A percentile compares a stretch with the other conserved stretches of the same genome.
Evolutionary conservation across 2,888 invertebrate genomes (phyloP).

Genomic region (Caenorhabditis panamensis): DNA sequence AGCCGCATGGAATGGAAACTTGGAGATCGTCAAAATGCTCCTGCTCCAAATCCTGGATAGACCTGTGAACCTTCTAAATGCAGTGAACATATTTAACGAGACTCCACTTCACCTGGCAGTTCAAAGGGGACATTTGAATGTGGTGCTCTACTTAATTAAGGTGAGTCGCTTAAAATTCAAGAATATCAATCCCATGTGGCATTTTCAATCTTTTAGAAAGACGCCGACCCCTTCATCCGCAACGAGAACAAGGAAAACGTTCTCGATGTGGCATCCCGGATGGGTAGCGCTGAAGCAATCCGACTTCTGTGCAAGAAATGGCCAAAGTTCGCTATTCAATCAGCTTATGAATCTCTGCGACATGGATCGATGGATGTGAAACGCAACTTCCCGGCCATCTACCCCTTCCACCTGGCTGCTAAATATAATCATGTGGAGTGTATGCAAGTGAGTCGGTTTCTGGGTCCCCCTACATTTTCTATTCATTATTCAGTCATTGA

Average conservation of each 20-base stretch:
- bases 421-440: conserved; percentile 86
- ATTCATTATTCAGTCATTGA: conserved; percentile 49
- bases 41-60: conserved; percentile 33
- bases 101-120: conserved; percentile 89
- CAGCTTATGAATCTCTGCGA: conserved; percentile 65
- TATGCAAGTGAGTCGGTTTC: conserved; percentile 66
- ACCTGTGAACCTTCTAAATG: conserved; percentile 56
- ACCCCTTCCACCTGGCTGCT: conserved; percentile 88
- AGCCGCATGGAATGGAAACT: conserved; percentile 78
- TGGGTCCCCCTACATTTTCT: conserved; percentile 20
- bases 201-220: conserved; percentile 74
- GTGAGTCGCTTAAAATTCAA: too few relatives aligned
- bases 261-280: conserved; percentile 93
- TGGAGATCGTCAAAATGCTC: conserved; percentile 68
- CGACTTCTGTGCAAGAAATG: conserved; percentile 51
- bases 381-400: conserved; percentile 78
- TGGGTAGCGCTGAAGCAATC: conserved; percentile 75
- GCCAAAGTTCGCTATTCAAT: conserved; percentile 62
- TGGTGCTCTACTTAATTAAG: conserved; percentile 86
- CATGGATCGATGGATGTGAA: conserved; percentile 59
- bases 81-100: conserved; percentile 73
- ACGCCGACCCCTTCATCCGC: conserved; percentile 72
- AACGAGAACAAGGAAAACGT: conserved; percentile 88
- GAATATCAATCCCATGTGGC: not conserved
- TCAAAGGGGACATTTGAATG: conserved; percentile 86